Conservation (phyloP, 1,140 invertebrate genomes). For the Stenopsyche tienmushanensis region DNA sequence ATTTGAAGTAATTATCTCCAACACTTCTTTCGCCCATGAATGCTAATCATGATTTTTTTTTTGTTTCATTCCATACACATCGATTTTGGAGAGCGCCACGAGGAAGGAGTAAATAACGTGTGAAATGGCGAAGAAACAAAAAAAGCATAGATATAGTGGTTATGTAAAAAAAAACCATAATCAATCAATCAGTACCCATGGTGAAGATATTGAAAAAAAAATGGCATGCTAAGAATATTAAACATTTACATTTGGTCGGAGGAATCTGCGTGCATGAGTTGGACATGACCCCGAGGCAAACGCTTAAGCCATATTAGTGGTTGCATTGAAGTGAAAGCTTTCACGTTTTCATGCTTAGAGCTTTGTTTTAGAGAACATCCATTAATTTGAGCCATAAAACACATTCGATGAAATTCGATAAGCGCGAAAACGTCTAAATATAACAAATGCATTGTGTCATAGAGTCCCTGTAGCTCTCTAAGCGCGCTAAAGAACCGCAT, state of each 20-base stretch:
- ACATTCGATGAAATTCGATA: too few species aligned
- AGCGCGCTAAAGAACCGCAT: too few species aligned
- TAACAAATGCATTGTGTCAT: too few species aligned
- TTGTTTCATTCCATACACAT: neutral
- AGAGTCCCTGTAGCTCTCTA: too few species aligned
- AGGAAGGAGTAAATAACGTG: neutral
- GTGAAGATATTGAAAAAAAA: neutral
- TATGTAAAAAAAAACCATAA: neutral
- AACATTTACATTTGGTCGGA: neutral
- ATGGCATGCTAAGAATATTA: neutral
- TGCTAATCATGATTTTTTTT: constrained; percentile 15
- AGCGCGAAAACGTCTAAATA: too few species aligned
- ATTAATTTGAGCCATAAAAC: too few species aligned
- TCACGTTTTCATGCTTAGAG: too few species aligned
- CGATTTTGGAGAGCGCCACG: neutral
- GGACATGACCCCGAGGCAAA: neutral
- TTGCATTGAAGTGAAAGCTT: neutral
- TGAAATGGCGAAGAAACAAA: neutral
- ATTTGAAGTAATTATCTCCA: constrained; percentile 14
- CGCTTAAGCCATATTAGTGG: neutral
- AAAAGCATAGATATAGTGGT: neutral
- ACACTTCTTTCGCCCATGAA: neutral
- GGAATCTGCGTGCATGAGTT: neutral
- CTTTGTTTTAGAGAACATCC: too few species aligned
- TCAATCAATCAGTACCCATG: neutral